Conservation (phyloP, 2,113 vertebrate genomes). For the Neolamprologus modestus region DNA sequence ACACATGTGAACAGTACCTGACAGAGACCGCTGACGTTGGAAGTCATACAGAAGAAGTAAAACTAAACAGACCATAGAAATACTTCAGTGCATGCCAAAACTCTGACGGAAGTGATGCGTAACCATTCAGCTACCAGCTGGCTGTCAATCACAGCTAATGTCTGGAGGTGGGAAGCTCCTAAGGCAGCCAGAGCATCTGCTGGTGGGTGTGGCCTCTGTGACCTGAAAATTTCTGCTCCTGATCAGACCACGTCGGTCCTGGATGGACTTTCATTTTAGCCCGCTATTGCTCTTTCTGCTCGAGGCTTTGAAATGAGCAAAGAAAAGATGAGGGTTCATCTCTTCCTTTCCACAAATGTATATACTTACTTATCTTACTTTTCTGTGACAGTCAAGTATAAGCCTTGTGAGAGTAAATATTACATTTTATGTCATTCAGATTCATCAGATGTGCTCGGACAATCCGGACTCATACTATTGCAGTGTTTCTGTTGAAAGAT, state of each 20-base stretch:
- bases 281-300: conserved; percentile 4
- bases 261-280: background rate
- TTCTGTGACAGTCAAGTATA: background rate
- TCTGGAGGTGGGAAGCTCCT: conserved; percentile 41
- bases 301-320: background rate
- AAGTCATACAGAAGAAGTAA: background rate
- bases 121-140: background rate
- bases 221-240: conserved; percentile 23
- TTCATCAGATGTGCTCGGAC: background rate
- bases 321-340: background rate
- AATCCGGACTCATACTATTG: background rate
- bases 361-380: background rate
- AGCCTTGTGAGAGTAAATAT: conserved; percentile 35
- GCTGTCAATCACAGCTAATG: conserved; percentile 36
- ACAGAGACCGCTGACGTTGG: background rate
- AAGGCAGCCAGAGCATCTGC: conserved; percentile 47
- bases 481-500: background rate
- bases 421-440: background rate
- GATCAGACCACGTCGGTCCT: background rate
- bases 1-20: background rate
- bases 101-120: conserved; percentile 6
- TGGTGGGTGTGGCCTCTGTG: conserved; percentile 50
- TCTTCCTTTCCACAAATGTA: background rate
- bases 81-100: background rate
- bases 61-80: background rate